Evolutionary conservation across 2,113 vertebrate species (phyloP).

Genomic region (Erinaceus europaeus): DNA sequence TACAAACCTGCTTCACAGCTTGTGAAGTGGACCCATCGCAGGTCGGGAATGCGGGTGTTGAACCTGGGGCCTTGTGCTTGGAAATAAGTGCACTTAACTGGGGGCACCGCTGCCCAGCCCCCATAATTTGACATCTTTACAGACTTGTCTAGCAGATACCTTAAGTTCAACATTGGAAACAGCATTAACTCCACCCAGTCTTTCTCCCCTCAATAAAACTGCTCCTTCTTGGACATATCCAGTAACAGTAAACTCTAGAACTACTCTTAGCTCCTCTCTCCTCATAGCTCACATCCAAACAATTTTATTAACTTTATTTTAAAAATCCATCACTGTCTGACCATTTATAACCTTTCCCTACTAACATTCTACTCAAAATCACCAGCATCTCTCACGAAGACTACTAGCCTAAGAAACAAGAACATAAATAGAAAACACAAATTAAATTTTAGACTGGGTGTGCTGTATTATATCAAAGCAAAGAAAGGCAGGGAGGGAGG

Average conservation of each 20-base stretch:
- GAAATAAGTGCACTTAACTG: no score
- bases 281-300: neutral
- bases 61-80: no score
- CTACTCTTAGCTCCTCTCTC: neutral
- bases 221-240: neutral
- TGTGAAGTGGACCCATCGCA: no score
- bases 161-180: neutral
- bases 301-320: neutral
- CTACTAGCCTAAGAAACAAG: neutral
- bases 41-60: no score
- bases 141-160: neutral
- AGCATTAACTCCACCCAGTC: neutral
- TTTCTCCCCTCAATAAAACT: neutral
- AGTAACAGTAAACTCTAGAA: neutral
- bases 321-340: neutral
- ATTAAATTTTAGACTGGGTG: no score
- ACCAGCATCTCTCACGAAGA: neutral
- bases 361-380: neutral
- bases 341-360: neutral
- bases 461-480: no score
- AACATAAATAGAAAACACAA: no score
- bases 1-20: no score
- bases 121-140: neutral
- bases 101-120: no score
- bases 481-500: no score